These are phyloP conservation scores for Cryptophagus acutangulus DNA, from an alignment of 2,888 invertebrate species.

Conservation along the genomic window DNA sequence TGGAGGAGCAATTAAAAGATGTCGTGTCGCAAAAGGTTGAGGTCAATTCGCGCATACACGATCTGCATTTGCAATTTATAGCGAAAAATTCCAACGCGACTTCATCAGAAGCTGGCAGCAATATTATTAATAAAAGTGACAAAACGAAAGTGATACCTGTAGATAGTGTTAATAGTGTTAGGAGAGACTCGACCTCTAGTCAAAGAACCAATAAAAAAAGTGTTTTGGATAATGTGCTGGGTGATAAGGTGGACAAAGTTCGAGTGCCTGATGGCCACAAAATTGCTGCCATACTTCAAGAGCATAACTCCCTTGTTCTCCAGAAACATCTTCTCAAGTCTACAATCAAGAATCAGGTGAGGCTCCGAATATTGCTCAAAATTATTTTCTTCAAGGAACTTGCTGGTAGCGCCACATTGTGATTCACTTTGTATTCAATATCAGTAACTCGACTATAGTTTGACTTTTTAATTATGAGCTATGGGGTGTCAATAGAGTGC, in stretches of 20 bases:
- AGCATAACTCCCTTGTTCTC: slow-evolving; percentile 75
- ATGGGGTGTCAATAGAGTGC: too few species aligned
- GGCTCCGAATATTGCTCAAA: too few species aligned
- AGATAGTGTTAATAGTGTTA: slow-evolving; percentile 23
- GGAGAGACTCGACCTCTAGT: slow-evolving; percentile 32
- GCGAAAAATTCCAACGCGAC: slow-evolving; percentile 46
- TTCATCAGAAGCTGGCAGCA: slow-evolving; percentile 35
- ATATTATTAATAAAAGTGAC: too few species aligned
- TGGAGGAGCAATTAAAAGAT: slow-evolving; percentile 57
- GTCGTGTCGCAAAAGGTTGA: slow-evolving; percentile 56
- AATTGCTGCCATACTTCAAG: slow-evolving; percentile 77
- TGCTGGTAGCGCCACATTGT: too few species aligned
- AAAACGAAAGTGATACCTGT: slow-evolving; percentile 23
- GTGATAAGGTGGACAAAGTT: slow-evolving; percentile 59
- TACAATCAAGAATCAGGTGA: slow-evolving; percentile 80
- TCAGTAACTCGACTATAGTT: too few species aligned
- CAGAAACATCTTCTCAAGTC: slow-evolving; percentile 77
- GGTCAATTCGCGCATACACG: slow-evolving; percentile 55
- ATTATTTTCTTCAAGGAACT: too few species aligned
- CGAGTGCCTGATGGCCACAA: slow-evolving; percentile 67
- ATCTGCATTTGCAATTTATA: slow-evolving; percentile 51
- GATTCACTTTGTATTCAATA: too few species aligned
- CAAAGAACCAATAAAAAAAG: slow-evolving; percentile 51
- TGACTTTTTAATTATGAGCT: too few species aligned
- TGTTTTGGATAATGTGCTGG: slow-evolving; percentile 64